Percentiles rank a stretch among this genome's conserved stretches.
Evolutionary conservation across 2,888 invertebrate species (phyloP).

Genomic region (Blastobasis lacticolella): DNA sequence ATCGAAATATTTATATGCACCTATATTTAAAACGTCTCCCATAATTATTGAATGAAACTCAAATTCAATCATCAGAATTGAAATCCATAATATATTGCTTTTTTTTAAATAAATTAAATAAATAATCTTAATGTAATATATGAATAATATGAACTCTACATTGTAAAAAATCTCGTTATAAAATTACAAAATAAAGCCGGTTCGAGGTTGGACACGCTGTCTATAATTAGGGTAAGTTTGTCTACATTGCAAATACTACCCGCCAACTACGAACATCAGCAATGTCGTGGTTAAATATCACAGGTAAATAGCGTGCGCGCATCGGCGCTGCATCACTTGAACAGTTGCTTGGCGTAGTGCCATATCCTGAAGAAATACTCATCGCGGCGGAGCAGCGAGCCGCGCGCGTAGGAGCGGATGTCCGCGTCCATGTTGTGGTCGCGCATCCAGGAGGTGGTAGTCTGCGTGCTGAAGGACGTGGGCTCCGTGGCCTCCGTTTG

Average conservation of each 20-base stretch:
- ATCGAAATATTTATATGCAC: slow-evolving; percentile 60
- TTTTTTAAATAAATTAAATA: slow-evolving; percentile 43
- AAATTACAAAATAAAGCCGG: slow-evolving; percentile 38
- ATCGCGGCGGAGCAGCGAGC: slow-evolving; percentile 86
- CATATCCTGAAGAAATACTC: slow-evolving; percentile 98
- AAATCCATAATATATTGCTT: slow-evolving; percentile 14
- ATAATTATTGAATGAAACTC: slow-evolving; percentile 44
- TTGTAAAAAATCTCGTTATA: slow-evolving; percentile 35
- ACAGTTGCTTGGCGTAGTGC: slow-evolving; percentile 88
- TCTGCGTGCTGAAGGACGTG: slow-evolving; percentile 93
- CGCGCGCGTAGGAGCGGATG: slow-evolving; percentile 91
- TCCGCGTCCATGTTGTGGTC: slow-evolving; percentile 96
- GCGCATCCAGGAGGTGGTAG: slow-evolving; percentile 93
- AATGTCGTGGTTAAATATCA: slow-evolving; percentile 56
- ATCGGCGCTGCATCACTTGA: slow-evolving; percentile 74
- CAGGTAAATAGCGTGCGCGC: slow-evolving; percentile 55
- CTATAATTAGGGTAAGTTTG: slow-evolving; percentile 17
- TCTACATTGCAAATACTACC: slow-evolving; percentile 30
- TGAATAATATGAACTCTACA: slow-evolving; percentile 35
- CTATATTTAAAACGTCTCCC: slow-evolving; percentile 68
- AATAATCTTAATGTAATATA: slow-evolving; percentile 48
- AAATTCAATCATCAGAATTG: slow-evolving; percentile 30
- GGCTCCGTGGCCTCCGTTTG: slow-evolving; percentile 82
- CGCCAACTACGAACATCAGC: slow-evolving; percentile 38
- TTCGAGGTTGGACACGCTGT: slow-evolving; percentile 29